Conservation (phyloP, 2,888 invertebrate genomes). For the Sarcophaga rosellei region DNA sequence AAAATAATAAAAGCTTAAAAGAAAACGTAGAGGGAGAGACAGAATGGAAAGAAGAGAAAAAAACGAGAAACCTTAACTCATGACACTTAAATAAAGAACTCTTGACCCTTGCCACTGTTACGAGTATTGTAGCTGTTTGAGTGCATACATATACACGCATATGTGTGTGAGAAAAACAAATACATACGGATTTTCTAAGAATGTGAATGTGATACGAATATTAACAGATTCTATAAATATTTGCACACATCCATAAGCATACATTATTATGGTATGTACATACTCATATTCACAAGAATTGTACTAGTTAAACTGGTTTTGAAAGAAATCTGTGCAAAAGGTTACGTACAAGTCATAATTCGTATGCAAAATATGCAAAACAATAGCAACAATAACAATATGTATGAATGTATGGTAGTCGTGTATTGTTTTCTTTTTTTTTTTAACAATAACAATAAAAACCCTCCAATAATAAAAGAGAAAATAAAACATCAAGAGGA, state of each 20-base stretch:
- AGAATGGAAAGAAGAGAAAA: background rate
- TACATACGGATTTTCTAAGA: conserved; percentile 1
- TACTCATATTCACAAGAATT: background rate
- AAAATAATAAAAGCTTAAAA: conserved; percentile 18
- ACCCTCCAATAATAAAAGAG: background rate
- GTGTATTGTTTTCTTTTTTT: conserved; percentile 14
- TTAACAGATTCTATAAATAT: background rate
- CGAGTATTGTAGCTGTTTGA: too few relatives aligned
- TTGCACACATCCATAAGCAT: background rate
- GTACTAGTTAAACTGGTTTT: background rate
- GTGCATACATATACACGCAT: background rate
- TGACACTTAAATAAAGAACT: conserved; percentile 59
- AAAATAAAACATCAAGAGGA: background rate
- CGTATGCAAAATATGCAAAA: conserved; percentile 60
- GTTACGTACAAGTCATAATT: conserved; percentile 57
- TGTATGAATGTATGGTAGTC: background rate
- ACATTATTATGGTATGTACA: background rate
- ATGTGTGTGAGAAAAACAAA: background rate
- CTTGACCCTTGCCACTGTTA: conserved; percentile 54
- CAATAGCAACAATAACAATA: background rate
- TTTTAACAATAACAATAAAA: background rate
- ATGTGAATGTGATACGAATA: background rate
- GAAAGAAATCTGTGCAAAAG: conserved; percentile 28
- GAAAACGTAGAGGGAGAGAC: background rate
- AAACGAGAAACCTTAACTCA: conserved; percentile 48